Conservation (phyloP, 2,797 vertebrate species). For the Urophycis tenuis region DNA sequence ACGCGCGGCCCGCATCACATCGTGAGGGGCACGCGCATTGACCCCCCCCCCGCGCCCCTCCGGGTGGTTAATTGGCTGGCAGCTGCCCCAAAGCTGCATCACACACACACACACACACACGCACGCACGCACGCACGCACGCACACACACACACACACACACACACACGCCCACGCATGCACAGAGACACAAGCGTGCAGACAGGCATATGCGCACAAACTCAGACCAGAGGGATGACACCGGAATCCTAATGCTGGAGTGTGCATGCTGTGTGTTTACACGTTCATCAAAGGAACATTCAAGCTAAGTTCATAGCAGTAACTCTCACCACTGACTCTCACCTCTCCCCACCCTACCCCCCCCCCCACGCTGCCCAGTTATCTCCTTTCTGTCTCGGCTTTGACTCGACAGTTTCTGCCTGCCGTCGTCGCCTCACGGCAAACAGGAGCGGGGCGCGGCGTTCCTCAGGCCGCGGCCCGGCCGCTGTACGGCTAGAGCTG, state of each 20-base stretch:
- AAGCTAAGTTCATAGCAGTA: neutral
- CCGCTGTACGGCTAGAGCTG: neutral
- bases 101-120: neutral
- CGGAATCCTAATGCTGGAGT: neutral
- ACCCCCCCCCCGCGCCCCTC: neutral
- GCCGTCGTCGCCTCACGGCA: neutral
- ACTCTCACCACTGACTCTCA: neutral
- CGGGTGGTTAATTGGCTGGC: neutral
- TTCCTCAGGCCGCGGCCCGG: neutral
- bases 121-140: no score
- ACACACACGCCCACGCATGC: no score
- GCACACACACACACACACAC: no score
- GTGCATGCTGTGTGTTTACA: neutral
- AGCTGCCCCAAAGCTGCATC: neutral
- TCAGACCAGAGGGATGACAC: neutral
- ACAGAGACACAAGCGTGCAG: neutral
- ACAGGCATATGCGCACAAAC: neutral
- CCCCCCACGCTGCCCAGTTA: neutral
- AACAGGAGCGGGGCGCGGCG: neutral
- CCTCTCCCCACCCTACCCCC: neutral
- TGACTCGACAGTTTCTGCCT: neutral
- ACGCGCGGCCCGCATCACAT: neutral
- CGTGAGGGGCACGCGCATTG: neutral
- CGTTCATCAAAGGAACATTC: conserved; percentile 1
- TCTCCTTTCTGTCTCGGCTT: neutral